Conservation (phyloP, 1,140 invertebrate genomes). For the Anthonomus grandis region DNA sequence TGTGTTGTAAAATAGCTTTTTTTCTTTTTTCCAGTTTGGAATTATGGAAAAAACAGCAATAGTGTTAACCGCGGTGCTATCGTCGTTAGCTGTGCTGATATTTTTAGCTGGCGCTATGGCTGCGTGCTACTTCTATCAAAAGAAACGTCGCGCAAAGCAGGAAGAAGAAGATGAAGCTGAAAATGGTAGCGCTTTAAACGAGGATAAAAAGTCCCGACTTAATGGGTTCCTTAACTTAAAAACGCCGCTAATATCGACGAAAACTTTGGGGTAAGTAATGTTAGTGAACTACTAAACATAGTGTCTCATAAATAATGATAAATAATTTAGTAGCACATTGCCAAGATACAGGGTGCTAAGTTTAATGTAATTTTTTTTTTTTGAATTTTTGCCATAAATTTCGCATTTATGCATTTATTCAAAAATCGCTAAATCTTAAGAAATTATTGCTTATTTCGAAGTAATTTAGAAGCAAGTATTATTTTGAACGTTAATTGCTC, state of each 20-base stretch:
- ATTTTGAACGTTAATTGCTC: too few species aligned
- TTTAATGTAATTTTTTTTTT: too few species aligned
- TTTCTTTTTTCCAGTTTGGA: constrained; percentile 44
- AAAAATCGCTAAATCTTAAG: too few species aligned
- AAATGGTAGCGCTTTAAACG: constrained; percentile 30
- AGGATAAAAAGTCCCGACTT: constrained; percentile 47
- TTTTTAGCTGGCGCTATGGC: constrained; percentile 49
- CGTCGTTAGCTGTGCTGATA: constrained; percentile 50
- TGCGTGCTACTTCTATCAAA: constrained; percentile 49
- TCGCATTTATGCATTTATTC: too few species aligned
- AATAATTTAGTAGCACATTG: too few species aligned
- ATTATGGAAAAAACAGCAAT: constrained; percentile 54
- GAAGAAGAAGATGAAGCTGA: constrained; percentile 42
- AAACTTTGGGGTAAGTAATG: constrained; percentile 58
- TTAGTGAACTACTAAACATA: too few species aligned
- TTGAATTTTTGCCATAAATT: too few species aligned
- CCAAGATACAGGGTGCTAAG: too few species aligned
- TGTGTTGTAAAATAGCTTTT: not conserved
- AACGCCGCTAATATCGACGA: constrained; percentile 70
- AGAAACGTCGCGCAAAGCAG: constrained; percentile 45
- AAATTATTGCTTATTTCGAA: too few species aligned
- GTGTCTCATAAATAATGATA: too few species aligned
- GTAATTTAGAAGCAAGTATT: too few species aligned
- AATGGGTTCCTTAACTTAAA: constrained; percentile 75
- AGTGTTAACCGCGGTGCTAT: constrained; percentile 52